Conservation (phyloP, 2,888 invertebrate genomes). For the Thera britannica region DNA sequence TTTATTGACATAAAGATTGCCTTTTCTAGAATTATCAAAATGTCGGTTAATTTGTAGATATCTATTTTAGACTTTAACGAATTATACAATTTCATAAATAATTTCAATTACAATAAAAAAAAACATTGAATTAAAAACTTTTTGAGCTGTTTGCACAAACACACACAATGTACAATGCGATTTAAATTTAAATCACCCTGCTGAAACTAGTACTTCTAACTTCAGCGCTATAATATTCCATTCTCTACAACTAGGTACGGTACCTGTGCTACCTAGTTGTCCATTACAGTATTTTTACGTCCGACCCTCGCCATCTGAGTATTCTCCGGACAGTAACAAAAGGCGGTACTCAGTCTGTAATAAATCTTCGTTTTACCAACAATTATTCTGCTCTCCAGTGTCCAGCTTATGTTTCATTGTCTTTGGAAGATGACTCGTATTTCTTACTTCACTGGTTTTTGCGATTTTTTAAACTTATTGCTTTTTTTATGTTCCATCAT, state of each 20-base stretch:
- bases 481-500: too few relatives aligned
- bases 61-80: too few relatives aligned
- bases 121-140: too few relatives aligned
- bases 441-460: conserved; percentile 17
- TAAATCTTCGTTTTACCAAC: conserved; percentile 68
- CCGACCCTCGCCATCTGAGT: conserved; percentile 21
- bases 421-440: conserved; percentile 37
- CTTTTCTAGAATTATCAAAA: too few relatives aligned
- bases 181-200: conserved; percentile 8
- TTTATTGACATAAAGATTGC: too few relatives aligned
- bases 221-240: conserved; percentile 20
- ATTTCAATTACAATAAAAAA: too few relatives aligned
- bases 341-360: conserved; percentile 42
- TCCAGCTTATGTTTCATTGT: conserved; percentile 67
- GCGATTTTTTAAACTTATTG: neutral
- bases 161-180: neutral
- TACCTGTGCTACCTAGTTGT: conserved; percentile 22
- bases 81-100: too few relatives aligned
- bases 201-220: conserved; percentile 16
- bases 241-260: conserved; percentile 9
- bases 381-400: conserved; percentile 63
- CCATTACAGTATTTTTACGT: conserved; percentile 28
- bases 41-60: too few relatives aligned
- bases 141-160: neutral
- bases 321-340: conserved; percentile 33